Evolutionary conservation across 2,113 vertebrate genomes (phyloP), one percentile per base, ranked within the genome.

Genomic region (Jaculus jaculus): DNA sequence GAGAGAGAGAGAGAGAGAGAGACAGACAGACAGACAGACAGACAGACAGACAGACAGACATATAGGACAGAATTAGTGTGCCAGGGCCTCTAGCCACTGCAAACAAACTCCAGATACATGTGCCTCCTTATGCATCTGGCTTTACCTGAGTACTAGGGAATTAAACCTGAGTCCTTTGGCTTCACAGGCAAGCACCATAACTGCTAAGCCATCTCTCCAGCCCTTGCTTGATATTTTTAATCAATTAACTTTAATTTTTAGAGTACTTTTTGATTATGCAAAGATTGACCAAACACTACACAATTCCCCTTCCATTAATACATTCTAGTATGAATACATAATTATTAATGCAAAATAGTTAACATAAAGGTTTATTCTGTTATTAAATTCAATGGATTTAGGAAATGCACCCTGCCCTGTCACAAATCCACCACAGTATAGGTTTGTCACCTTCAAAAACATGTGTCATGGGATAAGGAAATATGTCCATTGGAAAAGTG

Each of bases 211-310:
- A 47, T 47, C 42, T 47, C 42, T 47, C 42, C 42, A 47, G 42
- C 42, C 42, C 15, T 54, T 54, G 54, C 54, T 54, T 54, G 15
- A 54, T 54, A 6, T 82, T 77, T 81, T 87, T 79, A 79, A 82
- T 78, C 82, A 39, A 60, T 30, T 78, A 73, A 68, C 3, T 68
- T 84, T 80, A 77, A 51, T n/a, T 84, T 85, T 65, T 66, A 71
- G 39, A 89, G 37, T 42, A 54, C 60, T 91, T 84, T 92, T 89
- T 79, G 63, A 92, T 72, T 87, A 42, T 6, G 34, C 15, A 82
- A 92, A 83, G 79, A 32, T 68, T 20, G 16, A 92, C 2, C 66
- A 87, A 30, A 28, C 63, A 86, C 2, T 63, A 39, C 32, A 47
- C 9, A 21, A 16, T 73, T 21, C 8, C n/a, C 17, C 6, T 47